Conservation (phyloP, 1,140 invertebrate species). For the Sitobion miscanthi region DNA sequence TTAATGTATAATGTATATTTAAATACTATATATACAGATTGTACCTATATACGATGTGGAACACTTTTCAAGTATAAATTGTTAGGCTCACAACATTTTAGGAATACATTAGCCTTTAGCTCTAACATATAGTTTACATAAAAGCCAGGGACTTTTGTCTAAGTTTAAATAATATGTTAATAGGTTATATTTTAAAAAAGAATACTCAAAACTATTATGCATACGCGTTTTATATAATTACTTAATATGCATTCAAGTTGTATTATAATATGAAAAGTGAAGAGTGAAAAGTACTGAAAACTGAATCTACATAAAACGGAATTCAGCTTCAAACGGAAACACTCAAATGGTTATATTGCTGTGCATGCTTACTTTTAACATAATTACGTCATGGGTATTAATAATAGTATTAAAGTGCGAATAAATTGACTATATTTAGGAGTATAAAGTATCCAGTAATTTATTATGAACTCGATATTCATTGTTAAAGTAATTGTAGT, state of each 20-base stretch:
- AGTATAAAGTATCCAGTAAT: neutral
- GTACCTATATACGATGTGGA: neutral
- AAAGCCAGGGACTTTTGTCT: neutral
- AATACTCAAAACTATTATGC: neutral
- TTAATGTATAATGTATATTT: neutral
- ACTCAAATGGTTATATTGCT: neutral
- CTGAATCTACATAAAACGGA: neutral
- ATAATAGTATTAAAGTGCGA: neutral
- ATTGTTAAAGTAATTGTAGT: neutral
- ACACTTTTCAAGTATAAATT: neutral
- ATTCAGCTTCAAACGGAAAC: slow-evolving; percentile 1
- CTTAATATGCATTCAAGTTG: neutral
- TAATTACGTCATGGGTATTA: neutral
- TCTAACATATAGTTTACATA: no score
- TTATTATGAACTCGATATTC: neutral
- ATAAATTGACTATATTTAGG: neutral
- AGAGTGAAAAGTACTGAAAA: slow-evolving; percentile 4
- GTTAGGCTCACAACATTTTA: neutral
- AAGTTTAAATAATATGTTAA: neutral
- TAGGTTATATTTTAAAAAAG: neutral
- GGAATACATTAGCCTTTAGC: neutral
- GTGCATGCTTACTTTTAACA: neutral
- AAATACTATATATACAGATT: neutral
- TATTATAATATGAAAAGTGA: neutral
- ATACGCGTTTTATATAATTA: neutral